Conservation (phyloP, 92 coral and sea anemone species). For the Porites lobata region DNA sequence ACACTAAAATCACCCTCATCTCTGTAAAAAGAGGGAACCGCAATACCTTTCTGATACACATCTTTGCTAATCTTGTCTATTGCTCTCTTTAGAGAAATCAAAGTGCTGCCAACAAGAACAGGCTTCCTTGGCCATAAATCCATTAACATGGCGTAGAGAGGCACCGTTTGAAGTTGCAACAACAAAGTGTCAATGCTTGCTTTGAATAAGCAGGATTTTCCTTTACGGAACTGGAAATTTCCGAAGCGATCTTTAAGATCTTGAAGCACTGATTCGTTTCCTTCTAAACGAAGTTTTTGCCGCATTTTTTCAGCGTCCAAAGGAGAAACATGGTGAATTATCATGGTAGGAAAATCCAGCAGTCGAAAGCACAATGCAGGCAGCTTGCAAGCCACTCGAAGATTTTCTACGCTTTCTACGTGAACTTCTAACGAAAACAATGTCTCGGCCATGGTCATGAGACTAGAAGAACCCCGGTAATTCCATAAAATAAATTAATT, state of each 20-base stretch:
- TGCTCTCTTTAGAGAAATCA: slow-evolving; percentile 74
- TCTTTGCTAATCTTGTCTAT: slow-evolving; percentile 73
- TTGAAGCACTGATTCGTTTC: slow-evolving; percentile 47
- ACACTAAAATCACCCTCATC: slow-evolving; percentile 78
- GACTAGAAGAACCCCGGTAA: background rate
- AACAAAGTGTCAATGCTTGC: slow-evolving; percentile 67
- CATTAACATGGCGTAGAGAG: slow-evolving; percentile 91
- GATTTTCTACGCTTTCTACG: slow-evolving; percentile 80
- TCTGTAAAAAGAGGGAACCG: slow-evolving; percentile 85
- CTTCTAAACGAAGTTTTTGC: slow-evolving; percentile 69
- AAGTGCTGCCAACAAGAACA: slow-evolving; percentile 84
- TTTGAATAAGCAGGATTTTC: slow-evolving; percentile 93
- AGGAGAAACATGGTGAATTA: slow-evolving; percentile 83
- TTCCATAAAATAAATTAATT: background rate
- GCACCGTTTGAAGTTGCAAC: slow-evolving; percentile 77
- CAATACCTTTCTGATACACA: slow-evolving; percentile 75
- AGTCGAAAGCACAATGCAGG: slow-evolving; percentile 95
- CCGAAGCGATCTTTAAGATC: slow-evolving; percentile 84
- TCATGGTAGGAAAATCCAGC: slow-evolving; percentile 91
- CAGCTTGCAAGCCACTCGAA: slow-evolving; percentile 75
- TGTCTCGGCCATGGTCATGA: slow-evolving; percentile 65
- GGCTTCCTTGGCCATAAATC: slow-evolving; percentile 87
- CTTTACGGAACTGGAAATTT: slow-evolving; percentile 77
- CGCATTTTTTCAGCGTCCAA: slow-evolving; percentile 72
- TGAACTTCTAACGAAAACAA: slow-evolving; percentile 94